Evolutionary conservation across 2,888 invertebrate species (phyloP).

Genomic region (Anagyrus pseudococci): DNA sequence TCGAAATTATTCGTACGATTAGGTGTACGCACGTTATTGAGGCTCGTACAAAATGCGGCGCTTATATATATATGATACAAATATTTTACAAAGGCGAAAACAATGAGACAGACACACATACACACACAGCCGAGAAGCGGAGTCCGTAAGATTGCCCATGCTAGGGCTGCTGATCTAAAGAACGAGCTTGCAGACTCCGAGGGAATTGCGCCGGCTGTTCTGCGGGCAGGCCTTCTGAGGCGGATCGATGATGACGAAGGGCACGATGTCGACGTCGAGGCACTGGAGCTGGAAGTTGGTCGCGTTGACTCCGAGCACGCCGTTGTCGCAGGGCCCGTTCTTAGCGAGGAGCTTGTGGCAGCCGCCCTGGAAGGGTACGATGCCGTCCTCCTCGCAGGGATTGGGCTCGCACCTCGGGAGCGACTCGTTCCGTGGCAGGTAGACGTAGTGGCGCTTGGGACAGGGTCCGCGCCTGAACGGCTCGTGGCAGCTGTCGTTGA

Average conservation of each 20-base stretch:
- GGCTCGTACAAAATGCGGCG: neutral
- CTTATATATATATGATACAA: neutral
- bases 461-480: slow-evolving; percentile 74
- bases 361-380: slow-evolving; percentile 61
- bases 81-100: slow-evolving; percentile 13
- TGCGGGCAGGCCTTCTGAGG: slow-evolving; percentile 46
- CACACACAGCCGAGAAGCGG: too few relatives aligned
- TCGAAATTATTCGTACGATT: neutral
- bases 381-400: slow-evolving; percentile 67
- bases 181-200: slow-evolving; percentile 44
- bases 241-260: slow-evolving; percentile 45
- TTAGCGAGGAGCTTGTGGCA: slow-evolving; percentile 63
- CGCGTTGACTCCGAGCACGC: slow-evolving; percentile 69
- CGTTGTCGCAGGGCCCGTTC: slow-evolving; percentile 63
- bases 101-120: neutral
- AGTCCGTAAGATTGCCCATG: neutral
- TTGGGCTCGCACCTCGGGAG: slow-evolving; percentile 70
- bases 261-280: slow-evolving; percentile 31
- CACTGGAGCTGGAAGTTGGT: slow-evolving; percentile 69
- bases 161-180: neutral
- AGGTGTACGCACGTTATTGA: neutral
- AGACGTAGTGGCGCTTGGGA: slow-evolving; percentile 64
- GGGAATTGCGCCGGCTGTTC: slow-evolving; percentile 47
- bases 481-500: slow-evolving; percentile 68
- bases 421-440: slow-evolving; percentile 64